Base-by-base conservation (phyloP, 2,797 vertebrate genomes). In the Onychomys arenicola region DNA sequence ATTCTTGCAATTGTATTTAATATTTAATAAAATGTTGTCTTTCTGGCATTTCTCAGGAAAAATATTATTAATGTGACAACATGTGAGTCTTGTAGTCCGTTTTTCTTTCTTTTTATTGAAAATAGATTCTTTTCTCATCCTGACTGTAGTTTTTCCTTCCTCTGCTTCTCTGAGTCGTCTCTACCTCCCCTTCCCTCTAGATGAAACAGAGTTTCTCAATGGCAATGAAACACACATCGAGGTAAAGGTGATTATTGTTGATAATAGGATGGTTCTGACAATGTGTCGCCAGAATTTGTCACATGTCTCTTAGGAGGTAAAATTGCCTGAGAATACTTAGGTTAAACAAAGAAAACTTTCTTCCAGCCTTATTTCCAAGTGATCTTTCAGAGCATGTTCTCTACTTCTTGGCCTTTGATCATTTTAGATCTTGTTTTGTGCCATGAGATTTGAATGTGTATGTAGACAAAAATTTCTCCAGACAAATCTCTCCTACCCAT, bases 381-480 rank as follows among this genome's bases (percentile, higher is more conserved):
- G 59, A 80, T 10, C 65, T 6, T 21, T 27, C 27, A 61, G 29
- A 77, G 29, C 49, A 89, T 65, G 11, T 65, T 37, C 37, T 71
- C 16, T 16, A 23, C 59, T 80, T 61, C 77, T 55, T 78, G 23
- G 2, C 37, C 23, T 63, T 90, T 86, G 43, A 6, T 91, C 76
- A 63, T 25, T 73, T 57, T 78, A 63, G 52, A 32, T 95, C 27
- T 94, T 94, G 87, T 82, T 95, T 95, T 91, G 49, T 34, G 29
- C 69, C 46, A 5, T 89, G 55, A 90, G 17, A 19, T 75, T 32
- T 59, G 43, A 76, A 16, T 9, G 10, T 52, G 13, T 52, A 52
- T 52, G 52, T 14, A 52, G 52, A 52, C 14, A 13, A 14, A 52
- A 52, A 14, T 52, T 52, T 52, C 52, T 52, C 52, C 14, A 11